Evolutionary conservation across 2,888 invertebrate species (phyloP).

Genomic region (Lepidochrysops patricia): DNA sequence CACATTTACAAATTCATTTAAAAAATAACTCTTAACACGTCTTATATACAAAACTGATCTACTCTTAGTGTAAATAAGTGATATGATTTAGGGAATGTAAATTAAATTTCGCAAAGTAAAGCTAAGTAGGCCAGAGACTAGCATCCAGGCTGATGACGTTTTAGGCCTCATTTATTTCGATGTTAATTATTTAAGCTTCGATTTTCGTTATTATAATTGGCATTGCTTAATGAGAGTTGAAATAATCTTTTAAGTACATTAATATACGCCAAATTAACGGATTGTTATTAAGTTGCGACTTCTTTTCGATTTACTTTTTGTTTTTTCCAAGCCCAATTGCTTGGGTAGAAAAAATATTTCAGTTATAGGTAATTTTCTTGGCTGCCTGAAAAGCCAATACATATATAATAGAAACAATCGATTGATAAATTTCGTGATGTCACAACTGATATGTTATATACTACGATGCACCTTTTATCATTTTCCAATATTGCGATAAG

Average conservation of each 20-base stretch:
- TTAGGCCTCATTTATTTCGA: constrained; percentile 17
- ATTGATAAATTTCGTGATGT: constrained; percentile 25
- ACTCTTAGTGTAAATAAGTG: constrained; percentile 49
- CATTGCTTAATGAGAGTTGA: neutral
- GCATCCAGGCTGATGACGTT: constrained; percentile 18
- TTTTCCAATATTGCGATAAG: constrained; percentile 24
- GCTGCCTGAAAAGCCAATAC: constrained; percentile 13
- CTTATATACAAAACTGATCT: constrained; percentile 34
- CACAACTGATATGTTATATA: constrained; percentile 47
- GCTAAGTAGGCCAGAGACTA: constrained; percentile 27
- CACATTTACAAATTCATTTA: constrained; percentile 60
- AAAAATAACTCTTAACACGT: constrained; percentile 38
- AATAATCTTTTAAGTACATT: constrained; percentile 5
- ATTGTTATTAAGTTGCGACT: neutral
- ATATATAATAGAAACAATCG: constrained; percentile 23
- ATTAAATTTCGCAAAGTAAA: constrained; percentile 30
- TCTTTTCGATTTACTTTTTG: neutral
- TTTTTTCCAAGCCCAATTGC: no score
- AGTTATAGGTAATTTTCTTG: constrained; percentile 11
- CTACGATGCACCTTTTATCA: constrained; percentile 33
- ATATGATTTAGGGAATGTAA: constrained; percentile 62
- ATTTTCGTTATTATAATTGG: constrained; percentile 18
- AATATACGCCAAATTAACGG: neutral
- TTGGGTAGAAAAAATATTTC: no score
- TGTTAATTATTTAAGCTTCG: constrained; percentile 20